Evolutionary conservation across 2,113 vertebrate species (phyloP), one percentile per base, ranked within the genome.

Genomic region (Calyptommatus sinebrachiatus): DNA sequence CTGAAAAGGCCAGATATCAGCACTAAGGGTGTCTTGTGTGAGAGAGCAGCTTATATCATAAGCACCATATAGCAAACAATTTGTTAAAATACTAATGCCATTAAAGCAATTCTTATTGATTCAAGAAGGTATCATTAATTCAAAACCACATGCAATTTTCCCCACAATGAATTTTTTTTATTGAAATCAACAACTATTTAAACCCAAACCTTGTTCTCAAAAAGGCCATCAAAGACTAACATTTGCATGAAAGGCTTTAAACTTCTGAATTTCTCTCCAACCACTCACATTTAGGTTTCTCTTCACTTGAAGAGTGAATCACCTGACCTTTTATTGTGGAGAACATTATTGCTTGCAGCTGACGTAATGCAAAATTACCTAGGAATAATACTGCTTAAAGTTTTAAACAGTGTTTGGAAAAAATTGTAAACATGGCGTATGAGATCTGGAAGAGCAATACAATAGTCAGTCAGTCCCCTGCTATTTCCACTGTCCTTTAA

Each of bases 41-140:
- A 60, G 29, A 60, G 63, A 57, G 53, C 53, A 57, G 62, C 28
- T 67, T 20, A 41, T 75, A 67, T 7, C 26, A 24, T 66, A 41
- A 67, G 9, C 26, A 46, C 53, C 5, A 18, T 5, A 14, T 11
- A 12, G 24, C 41, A 75, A 61, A 10, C n/a, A 46, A 62, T 66
- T 65, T 48, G 7, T 28, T n/a, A n/a, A 61, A n/a, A n/a, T 11
- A 28, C 14, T 8, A 31, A 82, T 73, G 53, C 72, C 84, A 83
- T 75, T 82, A 69, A 84, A 84, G 81, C 29, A 29, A 79, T 86
- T 83, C 86, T 85, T 79, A 71, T 46, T 89, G 78, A 78, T 89
- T 86, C 81, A 68, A 73, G 79, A 88, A 90, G 79, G 87, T 73
- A 80, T 0, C 2, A 71, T 21, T 90, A 85, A 89, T 91, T 91